phyloP scores from a whole-genome alignment of 2,888 invertebrate genomes.

The Amphipyra tragopoginis region DNA sequence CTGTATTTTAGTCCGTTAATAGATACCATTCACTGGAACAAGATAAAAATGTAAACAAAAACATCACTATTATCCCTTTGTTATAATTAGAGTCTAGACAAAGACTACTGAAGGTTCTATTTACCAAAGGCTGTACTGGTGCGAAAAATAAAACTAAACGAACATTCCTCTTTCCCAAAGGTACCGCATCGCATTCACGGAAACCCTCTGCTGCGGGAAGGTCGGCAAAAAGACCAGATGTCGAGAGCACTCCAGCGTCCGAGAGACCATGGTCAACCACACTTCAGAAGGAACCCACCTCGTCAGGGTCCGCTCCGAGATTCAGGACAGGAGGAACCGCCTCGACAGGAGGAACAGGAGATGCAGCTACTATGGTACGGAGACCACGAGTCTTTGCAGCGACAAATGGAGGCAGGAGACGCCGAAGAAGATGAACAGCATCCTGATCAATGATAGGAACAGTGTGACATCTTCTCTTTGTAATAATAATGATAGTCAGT shows the following conservation, averaged over 20 bases:
- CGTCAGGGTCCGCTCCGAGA: constrained; percentile 79
- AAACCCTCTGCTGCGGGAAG: constrained; percentile 92
- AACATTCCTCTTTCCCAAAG: constrained; percentile 76
- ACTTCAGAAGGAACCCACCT: constrained; percentile 83
- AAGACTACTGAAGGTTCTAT: too few species aligned
- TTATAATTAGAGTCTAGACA: too few species aligned
- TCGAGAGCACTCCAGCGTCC: constrained; percentile 91
- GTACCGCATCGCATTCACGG: constrained; percentile 94
- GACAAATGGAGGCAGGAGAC: constrained; percentile 74
- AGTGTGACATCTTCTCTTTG: constrained; percentile 58
- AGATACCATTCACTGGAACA: too few species aligned
- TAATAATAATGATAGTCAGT: constrained; percentile 72
- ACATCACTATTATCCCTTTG: too few species aligned
- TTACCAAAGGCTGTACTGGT: too few species aligned
- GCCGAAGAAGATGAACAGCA: constrained; percentile 62
- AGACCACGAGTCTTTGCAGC: constrained; percentile 70
- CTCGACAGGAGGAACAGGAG: constrained; percentile 62
- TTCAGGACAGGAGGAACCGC: constrained; percentile 65
- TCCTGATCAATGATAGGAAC: constrained; percentile 61
- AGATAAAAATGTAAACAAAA: too few species aligned
- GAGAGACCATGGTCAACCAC: constrained; percentile 89
- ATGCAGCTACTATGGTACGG: constrained; percentile 73
- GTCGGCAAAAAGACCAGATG: constrained; percentile 82
- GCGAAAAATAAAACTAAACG: neutral
- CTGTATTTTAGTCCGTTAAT: too few species aligned